A percentile compares a stretch with the other conserved stretches of the same genome.
phyloP scores from a whole-genome alignment of 2,797 vertebrate species.

The Nasua narica region DNA sequence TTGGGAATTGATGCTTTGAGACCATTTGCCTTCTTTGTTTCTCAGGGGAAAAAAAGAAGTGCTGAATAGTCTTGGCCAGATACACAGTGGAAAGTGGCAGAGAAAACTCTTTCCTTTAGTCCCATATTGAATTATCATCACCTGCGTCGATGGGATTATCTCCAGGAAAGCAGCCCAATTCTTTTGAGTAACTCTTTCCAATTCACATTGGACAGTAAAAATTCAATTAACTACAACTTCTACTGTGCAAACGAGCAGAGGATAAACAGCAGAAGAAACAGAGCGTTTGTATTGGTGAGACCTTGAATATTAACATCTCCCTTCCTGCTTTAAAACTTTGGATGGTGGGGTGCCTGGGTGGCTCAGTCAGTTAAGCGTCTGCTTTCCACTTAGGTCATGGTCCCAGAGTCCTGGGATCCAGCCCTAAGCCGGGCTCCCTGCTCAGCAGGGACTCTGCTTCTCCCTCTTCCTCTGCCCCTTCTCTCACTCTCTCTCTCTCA shows the following conservation, averaged over 20 bases:
- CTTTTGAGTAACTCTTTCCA: slow-evolving; percentile 41
- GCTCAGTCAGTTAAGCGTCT: neutral
- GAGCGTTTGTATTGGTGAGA: neutral
- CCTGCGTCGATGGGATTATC: neutral
- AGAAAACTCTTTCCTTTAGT: neutral
- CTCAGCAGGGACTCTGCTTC: too few relatives aligned
- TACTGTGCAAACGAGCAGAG: neutral
- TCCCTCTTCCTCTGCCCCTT: too few relatives aligned
- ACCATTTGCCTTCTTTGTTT: neutral
- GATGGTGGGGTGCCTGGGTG: neutral
- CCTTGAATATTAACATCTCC: neutral
- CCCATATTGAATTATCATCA: slow-evolving; percentile 43
- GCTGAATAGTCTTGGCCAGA: neutral
- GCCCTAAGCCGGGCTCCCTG: too few relatives aligned
- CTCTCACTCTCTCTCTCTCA: too few relatives aligned
- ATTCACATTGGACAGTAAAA: neutral
- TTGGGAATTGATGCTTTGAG: neutral
- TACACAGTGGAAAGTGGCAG: slow-evolving; percentile 20
- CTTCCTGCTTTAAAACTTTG: neutral
- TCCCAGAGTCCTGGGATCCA: too few relatives aligned
- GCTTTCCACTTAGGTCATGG: too few relatives aligned
- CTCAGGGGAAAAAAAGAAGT: neutral
- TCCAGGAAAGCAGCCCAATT: slow-evolving; percentile 47
- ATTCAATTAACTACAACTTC: neutral
- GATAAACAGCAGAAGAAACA: neutral